phyloP scores from a whole-genome alignment of 2,888 invertebrate species.

The Sesia apiformis region DNA sequence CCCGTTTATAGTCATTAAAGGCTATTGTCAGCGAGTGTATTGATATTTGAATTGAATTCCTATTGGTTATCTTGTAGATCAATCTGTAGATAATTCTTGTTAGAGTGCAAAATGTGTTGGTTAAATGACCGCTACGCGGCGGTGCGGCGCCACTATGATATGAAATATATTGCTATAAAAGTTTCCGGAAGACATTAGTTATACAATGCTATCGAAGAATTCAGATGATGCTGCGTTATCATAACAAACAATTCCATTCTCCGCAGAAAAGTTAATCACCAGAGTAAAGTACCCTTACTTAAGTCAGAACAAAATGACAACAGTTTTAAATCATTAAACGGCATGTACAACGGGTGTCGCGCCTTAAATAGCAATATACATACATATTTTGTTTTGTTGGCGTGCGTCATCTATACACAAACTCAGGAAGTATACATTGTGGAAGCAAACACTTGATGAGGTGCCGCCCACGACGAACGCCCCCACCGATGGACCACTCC shows the following conservation, averaged over 20 bases:
- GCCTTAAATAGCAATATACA: no score
- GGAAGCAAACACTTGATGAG: constrained; percentile 39
- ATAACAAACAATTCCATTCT: not conserved
- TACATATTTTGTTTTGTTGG: constrained; percentile 8
- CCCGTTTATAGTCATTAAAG: constrained; percentile 63
- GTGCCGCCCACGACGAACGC: constrained; percentile 32
- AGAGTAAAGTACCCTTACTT: no score
- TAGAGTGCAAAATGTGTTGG: constrained; percentile 35
- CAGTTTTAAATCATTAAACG: no score
- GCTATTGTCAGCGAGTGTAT: constrained; percentile 55
- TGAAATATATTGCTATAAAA: not conserved
- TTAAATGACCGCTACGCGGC: constrained; percentile 18
- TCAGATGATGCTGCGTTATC: not conserved
- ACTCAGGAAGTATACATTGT: constrained; percentile 34
- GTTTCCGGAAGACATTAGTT: not conserved
- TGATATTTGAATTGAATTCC: constrained; percentile 69
- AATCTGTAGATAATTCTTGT: constrained; percentile 50
- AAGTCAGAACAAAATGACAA: no score
- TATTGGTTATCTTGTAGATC: constrained; percentile 52
- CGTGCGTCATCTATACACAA: constrained; percentile 45
- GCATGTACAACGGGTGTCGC: no score
- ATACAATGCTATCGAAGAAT: not conserved
- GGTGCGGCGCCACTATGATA: constrained; percentile 12
- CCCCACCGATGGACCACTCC: constrained; percentile 6
- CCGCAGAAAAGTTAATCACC: no score